These are phyloP conservation scores for Emesis russula DNA, from an alignment of 2,888 invertebrate species.

Conservation along the genomic window DNA sequence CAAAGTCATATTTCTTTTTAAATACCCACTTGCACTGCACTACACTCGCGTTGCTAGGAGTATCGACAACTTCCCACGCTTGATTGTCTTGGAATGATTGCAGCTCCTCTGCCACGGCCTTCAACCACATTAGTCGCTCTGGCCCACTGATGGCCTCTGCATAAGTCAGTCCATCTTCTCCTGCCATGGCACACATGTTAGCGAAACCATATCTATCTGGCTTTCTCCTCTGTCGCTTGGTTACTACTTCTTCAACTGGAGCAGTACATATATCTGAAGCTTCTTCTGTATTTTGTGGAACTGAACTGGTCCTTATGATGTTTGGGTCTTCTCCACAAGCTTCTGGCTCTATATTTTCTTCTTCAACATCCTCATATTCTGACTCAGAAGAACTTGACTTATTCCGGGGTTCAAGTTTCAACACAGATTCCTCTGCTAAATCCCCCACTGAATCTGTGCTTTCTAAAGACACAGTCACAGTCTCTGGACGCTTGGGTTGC, in stretches of 20 bases:
- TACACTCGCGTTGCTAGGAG: no score
- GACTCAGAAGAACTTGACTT: neutral
- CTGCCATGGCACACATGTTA: no score
- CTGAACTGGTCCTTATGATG: neutral
- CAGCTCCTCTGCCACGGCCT: no score
- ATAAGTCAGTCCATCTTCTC: no score
- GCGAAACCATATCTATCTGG: neutral
- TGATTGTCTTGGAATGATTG: no score
- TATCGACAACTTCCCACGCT: no score
- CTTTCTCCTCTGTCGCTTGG: neutral
- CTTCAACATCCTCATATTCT: neutral
- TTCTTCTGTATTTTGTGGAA: neutral
- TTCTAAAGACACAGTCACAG: no score
- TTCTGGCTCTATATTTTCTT: constrained; percentile 1
- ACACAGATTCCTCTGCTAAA: neutral
- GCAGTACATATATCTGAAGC: neutral
- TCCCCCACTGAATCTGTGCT: neutral
- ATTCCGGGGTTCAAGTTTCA: neutral
- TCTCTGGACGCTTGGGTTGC: no score
- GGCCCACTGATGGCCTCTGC: no score
- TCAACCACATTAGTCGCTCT: no score
- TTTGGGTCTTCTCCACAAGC: neutral
- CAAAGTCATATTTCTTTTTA: no score
- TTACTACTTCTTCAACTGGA: neutral
- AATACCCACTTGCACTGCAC: no score